These are phyloP conservation scores for Trileptium ribeirensis DNA, from an alignment of 2,888 invertebrate genomes.

Conservation along the genomic window DNA sequence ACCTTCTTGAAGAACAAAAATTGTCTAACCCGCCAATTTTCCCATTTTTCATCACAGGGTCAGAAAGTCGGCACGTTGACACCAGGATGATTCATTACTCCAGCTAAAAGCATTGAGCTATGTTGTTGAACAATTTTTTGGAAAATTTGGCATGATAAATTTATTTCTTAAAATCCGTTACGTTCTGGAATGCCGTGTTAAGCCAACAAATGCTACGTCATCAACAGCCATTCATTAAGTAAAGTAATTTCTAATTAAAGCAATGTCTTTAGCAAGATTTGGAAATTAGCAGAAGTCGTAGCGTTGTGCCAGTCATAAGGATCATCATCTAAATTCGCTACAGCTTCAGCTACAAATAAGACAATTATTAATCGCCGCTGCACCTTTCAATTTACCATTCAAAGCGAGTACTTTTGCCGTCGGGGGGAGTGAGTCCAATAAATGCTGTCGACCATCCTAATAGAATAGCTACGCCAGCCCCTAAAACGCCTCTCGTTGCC, in stretches of 20 bases:
- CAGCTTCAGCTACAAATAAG: background rate
- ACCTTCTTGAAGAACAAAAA: background rate
- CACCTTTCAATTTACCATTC: background rate
- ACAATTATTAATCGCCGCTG: background rate
- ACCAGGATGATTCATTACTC: background rate
- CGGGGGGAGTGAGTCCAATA: no score
- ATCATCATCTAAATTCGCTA: background rate
- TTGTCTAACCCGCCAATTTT: background rate
- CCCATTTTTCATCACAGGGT: no score
- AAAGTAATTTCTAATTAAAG: background rate
- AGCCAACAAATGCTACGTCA: background rate
- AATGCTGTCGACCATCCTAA: no score
- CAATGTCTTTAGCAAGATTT: background rate
- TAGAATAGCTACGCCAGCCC: no score
- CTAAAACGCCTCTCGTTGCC: no score
- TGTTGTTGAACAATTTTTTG: background rate
- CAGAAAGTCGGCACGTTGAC: background rate
- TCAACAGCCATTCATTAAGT: background rate
- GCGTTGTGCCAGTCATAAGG: background rate
- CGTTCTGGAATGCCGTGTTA: background rate
- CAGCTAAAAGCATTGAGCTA: no score
- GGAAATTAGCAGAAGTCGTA: constrained; percentile 5
- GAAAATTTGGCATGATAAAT: background rate
- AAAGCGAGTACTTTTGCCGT: background rate
- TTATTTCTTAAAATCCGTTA: background rate